phyloP scores from a whole-genome alignment of 2,888 invertebrate genomes.

The Gymnosoma rotundatum region DNA sequence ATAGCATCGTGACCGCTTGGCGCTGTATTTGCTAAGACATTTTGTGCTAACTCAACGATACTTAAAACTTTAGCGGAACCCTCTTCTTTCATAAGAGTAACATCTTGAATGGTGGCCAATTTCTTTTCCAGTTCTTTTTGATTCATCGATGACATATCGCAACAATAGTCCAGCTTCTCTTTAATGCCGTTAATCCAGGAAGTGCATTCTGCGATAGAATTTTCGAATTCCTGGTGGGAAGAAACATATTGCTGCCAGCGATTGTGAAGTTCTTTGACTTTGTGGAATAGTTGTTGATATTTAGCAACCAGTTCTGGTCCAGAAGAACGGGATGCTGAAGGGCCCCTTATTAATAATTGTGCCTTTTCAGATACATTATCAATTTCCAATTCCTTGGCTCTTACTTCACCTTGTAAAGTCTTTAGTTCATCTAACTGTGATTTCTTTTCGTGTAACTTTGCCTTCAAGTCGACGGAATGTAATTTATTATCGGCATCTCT shows the following conservation, averaged over 20 bases:
- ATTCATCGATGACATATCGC: slow-evolving; percentile 90
- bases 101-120: slow-evolving; percentile 91
- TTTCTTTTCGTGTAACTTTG: slow-evolving; percentile 91
- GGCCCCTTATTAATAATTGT: slow-evolving; percentile 90
- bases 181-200: slow-evolving; percentile 92
- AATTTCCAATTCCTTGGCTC: slow-evolving; percentile 95
- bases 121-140: slow-evolving; percentile 94
- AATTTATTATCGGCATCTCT: slow-evolving; percentile 93
- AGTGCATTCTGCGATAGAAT: slow-evolving; percentile 89
- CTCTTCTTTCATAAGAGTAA: slow-evolving; percentile 95
- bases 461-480: slow-evolving; percentile 93
- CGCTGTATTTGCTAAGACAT: slow-evolving; percentile 94
- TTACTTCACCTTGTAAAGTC: slow-evolving; percentile 92
- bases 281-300: slow-evolving; percentile 94
- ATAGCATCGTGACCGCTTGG: slow-evolving; percentile 93
- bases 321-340: slow-evolving; percentile 88
- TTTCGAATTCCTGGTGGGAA: slow-evolving; percentile 93
- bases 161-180: slow-evolving; percentile 93
- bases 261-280: slow-evolving; percentile 94
- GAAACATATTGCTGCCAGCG: slow-evolving; percentile 96
- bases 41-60: slow-evolving; percentile 95
- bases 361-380: slow-evolving; percentile 96
- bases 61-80: slow-evolving; percentile 94
- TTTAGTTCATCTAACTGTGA: slow-evolving; percentile 91
- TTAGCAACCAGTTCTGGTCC: slow-evolving; percentile 95